These are phyloP conservation scores for Microctenopoma stevenorrisi DNA, from an alignment of 2,797 vertebrate species.

Conservation along the genomic window DNA sequence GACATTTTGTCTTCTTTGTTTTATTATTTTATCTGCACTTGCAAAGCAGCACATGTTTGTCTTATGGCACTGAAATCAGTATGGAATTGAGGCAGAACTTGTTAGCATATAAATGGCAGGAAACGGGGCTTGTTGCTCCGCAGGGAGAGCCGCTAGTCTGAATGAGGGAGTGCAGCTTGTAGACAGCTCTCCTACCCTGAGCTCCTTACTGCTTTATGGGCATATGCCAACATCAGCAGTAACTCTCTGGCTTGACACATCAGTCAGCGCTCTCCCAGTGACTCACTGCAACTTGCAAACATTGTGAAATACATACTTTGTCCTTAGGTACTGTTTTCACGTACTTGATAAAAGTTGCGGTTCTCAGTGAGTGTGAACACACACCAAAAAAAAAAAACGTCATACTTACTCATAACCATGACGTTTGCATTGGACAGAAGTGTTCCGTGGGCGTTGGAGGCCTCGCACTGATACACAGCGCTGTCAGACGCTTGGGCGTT, in stretches of 20 bases:
- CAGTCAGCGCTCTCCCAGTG: slow-evolving; percentile 37
- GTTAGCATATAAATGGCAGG: slow-evolving; percentile 77
- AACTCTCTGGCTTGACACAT: slow-evolving; percentile 40
- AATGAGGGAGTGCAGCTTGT: slow-evolving; percentile 47
- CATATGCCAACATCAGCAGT: slow-evolving; percentile 41
- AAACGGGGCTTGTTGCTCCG: slow-evolving; percentile 52
- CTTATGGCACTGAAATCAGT: slow-evolving; percentile 56
- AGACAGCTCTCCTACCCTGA: slow-evolving; percentile 46
- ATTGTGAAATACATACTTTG: slow-evolving; percentile 9
- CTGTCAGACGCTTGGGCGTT: slow-evolving; percentile 88
- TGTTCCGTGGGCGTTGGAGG: slow-evolving; percentile 90
- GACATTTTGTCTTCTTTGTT: slow-evolving; percentile 19
- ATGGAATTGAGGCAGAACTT: slow-evolving; percentile 56
- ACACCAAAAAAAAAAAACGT: not conserved
- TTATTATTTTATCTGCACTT: slow-evolving; percentile 64
- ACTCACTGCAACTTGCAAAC: slow-evolving; percentile 28
- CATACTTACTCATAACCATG: slow-evolving; percentile 90
- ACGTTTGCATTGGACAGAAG: slow-evolving; percentile 92
- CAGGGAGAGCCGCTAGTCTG: slow-evolving; percentile 40
- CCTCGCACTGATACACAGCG: slow-evolving; percentile 94
- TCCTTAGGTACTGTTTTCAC: not conserved
- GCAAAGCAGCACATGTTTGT: slow-evolving; percentile 74
- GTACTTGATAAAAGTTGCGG: not conserved
- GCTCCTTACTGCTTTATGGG: slow-evolving; percentile 49
- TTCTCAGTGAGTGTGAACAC: not conserved